Base-by-base conservation (phyloP, 2,113 vertebrate species). In the Pelvicachromis taeniatus region DNA sequence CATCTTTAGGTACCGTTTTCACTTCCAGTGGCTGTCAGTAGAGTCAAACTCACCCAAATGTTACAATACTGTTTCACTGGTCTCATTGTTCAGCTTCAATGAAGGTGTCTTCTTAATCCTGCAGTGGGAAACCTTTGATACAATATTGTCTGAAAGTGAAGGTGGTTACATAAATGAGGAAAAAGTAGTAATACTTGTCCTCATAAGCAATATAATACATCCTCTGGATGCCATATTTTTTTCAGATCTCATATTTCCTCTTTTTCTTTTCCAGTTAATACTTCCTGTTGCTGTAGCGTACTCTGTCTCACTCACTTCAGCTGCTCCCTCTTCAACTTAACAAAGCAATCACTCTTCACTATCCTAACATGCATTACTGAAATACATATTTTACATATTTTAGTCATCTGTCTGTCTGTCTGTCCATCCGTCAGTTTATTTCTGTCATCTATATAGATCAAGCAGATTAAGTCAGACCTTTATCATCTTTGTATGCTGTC, bases 341-440 rank as follows among this genome's bases (percentile, higher is more conserved):
- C 38, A 68, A 68, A 68, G 19, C n/a, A 68, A 68, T 16, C n/a
- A 23, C 12, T 42, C 13, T 42, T 70, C 21, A 3, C 65, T 17
- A 29, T 29, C 21, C 13, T 70, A 45, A 23, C 38, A 70, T 68
- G n/a, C 14, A 48, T 4, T 42, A 42, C 33, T 65, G 33, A 65
- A 65, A 65, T 65, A 65, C n/a, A 65, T 40, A 38, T 38, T 38
- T 42, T 19, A 14, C n/a, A 21, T 23, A 45, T 38, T 38, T 16
- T 70, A 23, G 42, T 21, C 16, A 1, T 40, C 48, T 7, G 3
- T 50, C 55, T 7, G 1, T 23, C 53, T 2, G 0, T 58, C 9
- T 6, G 4, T 35, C 29, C 16, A 1, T 61, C 16, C 0, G 4
- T 21, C 17, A 1, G 11, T 55, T 3, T 0, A 0, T 7, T 38